Base-by-base conservation (phyloP, 2,113 vertebrate genomes). In the Mirza zaza region DNA sequence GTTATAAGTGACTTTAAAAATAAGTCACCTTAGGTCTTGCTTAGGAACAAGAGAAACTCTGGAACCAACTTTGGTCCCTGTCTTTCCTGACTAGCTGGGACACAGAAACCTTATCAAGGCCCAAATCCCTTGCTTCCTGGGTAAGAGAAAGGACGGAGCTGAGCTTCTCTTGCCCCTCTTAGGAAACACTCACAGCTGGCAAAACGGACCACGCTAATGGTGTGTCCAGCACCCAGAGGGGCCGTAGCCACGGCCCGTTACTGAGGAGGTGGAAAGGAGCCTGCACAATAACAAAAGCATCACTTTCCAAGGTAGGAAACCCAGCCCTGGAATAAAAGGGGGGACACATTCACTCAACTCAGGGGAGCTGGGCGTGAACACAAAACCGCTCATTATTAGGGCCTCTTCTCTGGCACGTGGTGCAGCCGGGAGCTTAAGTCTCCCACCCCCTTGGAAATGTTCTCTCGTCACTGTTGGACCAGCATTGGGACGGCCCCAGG, bases 1-100 rank as follows among this genome's bases (percentile, higher is more conserved):
- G 29, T 83, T 87, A 27, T 39, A 95, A 45, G 11, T 42, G 34
- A 84, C 36, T 81, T 94, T 71, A 86, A 97, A 95, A 96, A 86
- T 39, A 42, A 73, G 52, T 91, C 21, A 70, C n/a, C 7, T 80
- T 76, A 45, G 29, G 29, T 67, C 36, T 93, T 68, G 63, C 48
- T 55, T 17, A 90, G 75, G 55, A 76, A 77, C 25, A 77, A 55
- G 14, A 91, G 29, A 93, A 91, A 71, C 12, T 21, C 59, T 82
- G 18, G 48, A 59, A 29, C 8, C 63, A 67, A 70, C 59, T 93
- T 63, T 76, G 48, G 32, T 71, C 1, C 6, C 36, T 85, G 32
- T 79, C 23, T 95, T 90, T 63, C n/a, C 50, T 52, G 29, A 76
- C 52, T 39, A 39, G n/a, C n/a, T 23, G 55, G 50, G 61, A 73